Evolutionary conservation across 1,140 invertebrate genomes (phyloP).

Genomic region (Drosophila subobscura): DNA sequence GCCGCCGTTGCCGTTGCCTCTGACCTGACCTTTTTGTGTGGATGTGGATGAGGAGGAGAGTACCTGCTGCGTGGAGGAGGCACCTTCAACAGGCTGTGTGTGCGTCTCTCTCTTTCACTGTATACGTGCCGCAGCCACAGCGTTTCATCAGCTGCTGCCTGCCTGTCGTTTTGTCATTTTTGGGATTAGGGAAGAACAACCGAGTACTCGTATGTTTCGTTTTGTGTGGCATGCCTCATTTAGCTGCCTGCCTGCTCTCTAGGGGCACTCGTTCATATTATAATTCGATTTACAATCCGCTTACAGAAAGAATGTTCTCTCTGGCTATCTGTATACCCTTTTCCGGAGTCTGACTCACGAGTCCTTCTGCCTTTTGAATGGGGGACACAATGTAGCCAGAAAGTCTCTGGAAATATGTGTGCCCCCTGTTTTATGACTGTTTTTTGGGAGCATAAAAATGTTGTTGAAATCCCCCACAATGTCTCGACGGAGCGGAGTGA

Average conservation of each 20-base stretch:
- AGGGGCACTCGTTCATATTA: slow-evolving; percentile 51
- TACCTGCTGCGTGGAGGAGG: slow-evolving; percentile 41
- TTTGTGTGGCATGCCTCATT: slow-evolving; percentile 45
- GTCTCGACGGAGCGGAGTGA: slow-evolving; percentile 20
- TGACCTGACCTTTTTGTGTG: slow-evolving; percentile 33
- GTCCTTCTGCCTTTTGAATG: not conserved
- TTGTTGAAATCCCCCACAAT: slow-evolving; percentile 44
- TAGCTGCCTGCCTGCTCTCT: not conserved
- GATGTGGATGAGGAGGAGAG: slow-evolving; percentile 5
- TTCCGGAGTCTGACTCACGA: not conserved
- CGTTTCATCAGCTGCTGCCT: slow-evolving; percentile 41
- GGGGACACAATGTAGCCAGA: slow-evolving; percentile 9
- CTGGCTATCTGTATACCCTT: slow-evolving; percentile 36
- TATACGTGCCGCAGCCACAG: slow-evolving; percentile 8
- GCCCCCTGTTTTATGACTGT: slow-evolving; percentile 43
- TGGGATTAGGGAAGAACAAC: slow-evolving; percentile 46
- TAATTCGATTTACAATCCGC: slow-evolving; percentile 67
- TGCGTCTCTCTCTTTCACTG: slow-evolving; percentile 16
- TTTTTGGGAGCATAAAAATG: slow-evolving; percentile 22
- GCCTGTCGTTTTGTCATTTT: slow-evolving; percentile 43
- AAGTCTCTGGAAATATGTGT: slow-evolving; percentile 9
- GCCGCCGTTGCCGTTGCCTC: no score
- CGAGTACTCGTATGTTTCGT: slow-evolving; percentile 5
- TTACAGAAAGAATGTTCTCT: slow-evolving; percentile 27
- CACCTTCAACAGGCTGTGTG: slow-evolving; percentile 34